Base-by-base conservation (phyloP, 2,888 invertebrate species). In the Salticus scenicus region DNA sequence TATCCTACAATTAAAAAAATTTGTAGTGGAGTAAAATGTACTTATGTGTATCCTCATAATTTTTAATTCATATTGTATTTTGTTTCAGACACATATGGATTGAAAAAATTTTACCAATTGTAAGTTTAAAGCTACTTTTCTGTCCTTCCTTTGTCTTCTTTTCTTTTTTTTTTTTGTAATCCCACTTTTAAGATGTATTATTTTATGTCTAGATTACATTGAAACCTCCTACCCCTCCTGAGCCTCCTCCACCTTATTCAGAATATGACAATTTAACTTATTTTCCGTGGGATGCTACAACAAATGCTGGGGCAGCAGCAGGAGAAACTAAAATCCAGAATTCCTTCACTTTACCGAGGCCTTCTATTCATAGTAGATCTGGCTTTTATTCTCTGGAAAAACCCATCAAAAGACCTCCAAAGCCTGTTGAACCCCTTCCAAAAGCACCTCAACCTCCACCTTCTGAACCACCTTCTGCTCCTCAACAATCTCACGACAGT, bases 211-310 rank as follows among this genome's bases (percentile, higher is more conserved):
- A 67, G 67, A 67, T 67, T 5, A 31, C 67, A 33, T 33, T 67
- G 7, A 67, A 67, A n/a, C 67, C 67, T 57, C 33, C 20, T 71
- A 71, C 63, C 64, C 10, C 47, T 47, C 33, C 71, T 51, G 64
- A 71, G 67, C 67, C 67, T 51, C 82, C 82, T 17, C 76, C 72
- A 0, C 82, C 82, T 10, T 83, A 83, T n/a, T 75, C 76, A 4
- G 82, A 83, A 14, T 83, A 83, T 66, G 82, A 83, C 72, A 83
- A 83, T 47, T 76, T 75, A 76, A 66, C 76, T 8, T 83, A 76
- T 37, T 47, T 70, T 27, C 47, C 57, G 4, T 28, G 33, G n/a
- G 70, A 74, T 33, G 27, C 71, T 24, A 75, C 76, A 28, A n/a
- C n/a, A n/a, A n/a, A n/a, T n/a, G 20, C 31, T 24, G 33, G 41